A percentile compares a stretch with the other conserved stretches of the same genome.
Evolutionary conservation across 2,888 invertebrate genomes (phyloP).

Genomic region (Stegophylla sp.): DNA sequence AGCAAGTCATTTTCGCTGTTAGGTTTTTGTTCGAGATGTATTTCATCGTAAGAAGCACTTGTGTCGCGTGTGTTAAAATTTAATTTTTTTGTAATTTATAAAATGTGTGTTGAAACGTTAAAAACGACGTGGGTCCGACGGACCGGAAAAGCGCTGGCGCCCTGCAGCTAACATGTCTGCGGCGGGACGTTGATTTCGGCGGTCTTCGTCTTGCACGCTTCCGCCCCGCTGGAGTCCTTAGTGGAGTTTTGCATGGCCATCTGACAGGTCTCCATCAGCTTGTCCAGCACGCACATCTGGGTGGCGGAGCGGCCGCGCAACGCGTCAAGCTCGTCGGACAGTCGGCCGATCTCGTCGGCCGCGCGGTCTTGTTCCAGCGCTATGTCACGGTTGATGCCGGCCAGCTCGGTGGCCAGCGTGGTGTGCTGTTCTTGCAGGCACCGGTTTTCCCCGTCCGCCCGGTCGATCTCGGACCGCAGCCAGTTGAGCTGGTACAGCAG

Average conservation of each 20-base stretch:
- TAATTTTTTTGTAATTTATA: too few relatives aligned
- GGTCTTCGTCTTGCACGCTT: too few relatives aligned
- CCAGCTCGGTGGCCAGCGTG: not conserved
- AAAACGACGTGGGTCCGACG: too few relatives aligned
- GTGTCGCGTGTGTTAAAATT: too few relatives aligned
- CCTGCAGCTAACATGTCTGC: too few relatives aligned
- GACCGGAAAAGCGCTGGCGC: too few relatives aligned
- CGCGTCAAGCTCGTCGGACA: not conserved
- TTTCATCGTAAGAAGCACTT: too few relatives aligned
- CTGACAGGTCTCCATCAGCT: slow-evolving; percentile 43
- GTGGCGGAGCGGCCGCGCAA: not conserved
- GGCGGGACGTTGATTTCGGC: too few relatives aligned
- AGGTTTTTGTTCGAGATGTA: too few relatives aligned
- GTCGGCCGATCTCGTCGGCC: not conserved
- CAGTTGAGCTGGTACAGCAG: slow-evolving; percentile 51
- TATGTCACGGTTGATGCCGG: slow-evolving; percentile 7
- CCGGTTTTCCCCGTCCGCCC: slow-evolving; percentile 25
- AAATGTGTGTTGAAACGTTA: too few relatives aligned
- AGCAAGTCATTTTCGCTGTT: too few relatives aligned
- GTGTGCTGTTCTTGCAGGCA: slow-evolving; percentile 17
- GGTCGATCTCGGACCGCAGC: slow-evolving; percentile 53
- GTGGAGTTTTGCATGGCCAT: slow-evolving; percentile 22
- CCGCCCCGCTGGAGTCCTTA: too few relatives aligned
- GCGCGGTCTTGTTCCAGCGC: not conserved
- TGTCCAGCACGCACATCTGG: slow-evolving; percentile 18